These are phyloP conservation scores for Cheilosia impressa DNA, from an alignment of 2,888 invertebrate genomes.

Conservation along the genomic window DNA sequence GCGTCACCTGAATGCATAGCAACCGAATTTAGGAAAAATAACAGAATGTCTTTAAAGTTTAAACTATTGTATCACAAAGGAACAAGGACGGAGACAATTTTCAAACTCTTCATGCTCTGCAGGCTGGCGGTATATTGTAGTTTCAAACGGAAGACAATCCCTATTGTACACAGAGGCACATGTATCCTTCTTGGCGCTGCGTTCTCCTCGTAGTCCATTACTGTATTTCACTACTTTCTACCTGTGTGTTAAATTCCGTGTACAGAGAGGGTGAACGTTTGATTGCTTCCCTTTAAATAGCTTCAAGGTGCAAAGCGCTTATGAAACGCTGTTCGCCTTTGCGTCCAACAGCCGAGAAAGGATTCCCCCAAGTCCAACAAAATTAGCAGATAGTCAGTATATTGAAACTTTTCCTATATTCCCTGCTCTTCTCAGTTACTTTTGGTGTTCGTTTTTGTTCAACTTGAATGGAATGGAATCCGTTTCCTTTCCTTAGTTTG, in stretches of 20 bases:
- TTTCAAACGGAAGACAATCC: constrained; percentile 10
- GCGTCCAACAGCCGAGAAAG: constrained; percentile 30
- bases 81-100: constrained; percentile 18
- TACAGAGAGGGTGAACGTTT: constrained; percentile 43
- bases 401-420: constrained; percentile 58
- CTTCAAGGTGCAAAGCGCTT: constrained; percentile 62
- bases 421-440: constrained; percentile 13
- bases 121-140: background rate
- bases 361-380: constrained; percentile 43
- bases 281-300: constrained; percentile 58
- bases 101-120: constrained; percentile 12
- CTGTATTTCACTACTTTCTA: constrained; percentile 13
- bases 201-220: constrained; percentile 56
- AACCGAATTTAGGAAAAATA: background rate
- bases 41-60: background rate
- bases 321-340: constrained; percentile 50
- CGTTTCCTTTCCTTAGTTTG: constrained; percentile 32
- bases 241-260: constrained; percentile 53
- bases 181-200: background rate
- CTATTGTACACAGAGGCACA: background rate
- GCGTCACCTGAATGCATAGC: background rate
- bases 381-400: constrained; percentile 69
- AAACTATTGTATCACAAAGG: background rate
- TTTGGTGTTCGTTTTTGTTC: background rate
- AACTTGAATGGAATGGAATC: constrained; percentile 22